phyloP scores from a whole-genome alignment of 2,888 invertebrate genomes.

The Caenorhabditis sp. region DNA sequence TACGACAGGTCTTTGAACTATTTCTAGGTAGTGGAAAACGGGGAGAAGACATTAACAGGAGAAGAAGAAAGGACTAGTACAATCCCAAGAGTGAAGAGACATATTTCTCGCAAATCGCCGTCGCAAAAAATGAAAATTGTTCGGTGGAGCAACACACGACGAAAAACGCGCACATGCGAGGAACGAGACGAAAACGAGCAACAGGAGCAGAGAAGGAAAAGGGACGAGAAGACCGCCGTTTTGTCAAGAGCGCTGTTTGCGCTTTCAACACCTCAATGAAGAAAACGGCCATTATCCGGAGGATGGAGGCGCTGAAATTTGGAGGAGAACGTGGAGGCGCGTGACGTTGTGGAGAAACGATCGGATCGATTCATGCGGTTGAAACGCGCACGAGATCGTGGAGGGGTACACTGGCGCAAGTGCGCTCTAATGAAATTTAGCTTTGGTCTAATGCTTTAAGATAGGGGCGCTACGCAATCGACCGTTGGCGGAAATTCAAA shows the following conservation, averaged over 20 bases:
- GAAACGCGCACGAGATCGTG: too few relatives aligned
- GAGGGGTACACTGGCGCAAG: too few relatives aligned
- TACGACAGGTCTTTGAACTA: too few relatives aligned
- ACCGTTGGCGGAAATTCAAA: too few relatives aligned
- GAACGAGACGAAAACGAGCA: slow-evolving; percentile 38
- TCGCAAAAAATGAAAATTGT: slow-evolving; percentile 51
- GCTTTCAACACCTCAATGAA: slow-evolving; percentile 57
- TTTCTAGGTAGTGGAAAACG: neutral
- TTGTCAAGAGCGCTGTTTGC: slow-evolving; percentile 56
- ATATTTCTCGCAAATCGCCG: slow-evolving; percentile 51
- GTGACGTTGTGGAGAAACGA: slow-evolving; percentile 9
- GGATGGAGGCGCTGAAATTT: slow-evolving; percentile 28
- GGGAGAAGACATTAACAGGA: neutral
- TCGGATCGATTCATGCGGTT: slow-evolving; percentile 3
- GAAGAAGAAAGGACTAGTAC: slow-evolving; percentile 1
- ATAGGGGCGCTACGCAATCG: too few relatives aligned
- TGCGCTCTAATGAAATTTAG: too few relatives aligned
- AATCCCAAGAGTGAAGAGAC: slow-evolving; percentile 34
- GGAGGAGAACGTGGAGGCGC: neutral
- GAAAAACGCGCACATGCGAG: slow-evolving; percentile 49
- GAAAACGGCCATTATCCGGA: slow-evolving; percentile 25
- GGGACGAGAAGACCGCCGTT: slow-evolving; percentile 41
- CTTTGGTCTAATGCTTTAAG: too few relatives aligned
- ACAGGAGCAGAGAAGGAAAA: slow-evolving; percentile 26
- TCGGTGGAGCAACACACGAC: slow-evolving; percentile 41